A percentile compares a stretch with the other conserved stretches of the same genome.
Evolutionary conservation across 2,113 vertebrate genomes (phyloP).

Genomic region (Colinus virginianus): DNA sequence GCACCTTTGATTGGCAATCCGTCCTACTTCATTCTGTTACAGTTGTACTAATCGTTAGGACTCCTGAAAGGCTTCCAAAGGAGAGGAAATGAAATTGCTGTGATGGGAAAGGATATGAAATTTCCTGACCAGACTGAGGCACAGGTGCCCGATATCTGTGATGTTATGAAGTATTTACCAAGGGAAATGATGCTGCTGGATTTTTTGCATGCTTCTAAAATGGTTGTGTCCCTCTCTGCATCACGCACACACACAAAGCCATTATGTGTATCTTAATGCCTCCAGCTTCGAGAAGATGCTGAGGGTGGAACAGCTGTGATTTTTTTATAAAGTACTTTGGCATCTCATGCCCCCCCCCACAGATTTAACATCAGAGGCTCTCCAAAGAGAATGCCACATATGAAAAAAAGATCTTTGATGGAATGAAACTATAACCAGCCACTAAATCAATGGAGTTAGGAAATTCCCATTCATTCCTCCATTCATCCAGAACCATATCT

Average conservation of each 20-base stretch:
- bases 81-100: conserved; percentile 82
- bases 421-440: conserved; percentile 69
- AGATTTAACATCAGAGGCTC: conserved; percentile 58
- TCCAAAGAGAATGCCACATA: conserved; percentile 66
- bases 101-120: conserved; percentile 87
- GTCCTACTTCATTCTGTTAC: not conserved
- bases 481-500: conserved; percentile 68
- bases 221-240: not conserved
- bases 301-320: conserved; percentile 86
- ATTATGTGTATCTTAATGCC: conserved; percentile 76
- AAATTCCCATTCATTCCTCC: conserved; percentile 69
- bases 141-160: conserved; percentile 84
- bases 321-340: conserved; percentile 75
- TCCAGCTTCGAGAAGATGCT: conserved; percentile 76
- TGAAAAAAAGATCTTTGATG: conserved; percentile 75
- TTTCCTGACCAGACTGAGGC: conserved; percentile 85
- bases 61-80: conserved; percentile 78
- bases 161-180: conserved; percentile 83
- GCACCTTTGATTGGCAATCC: conserved; percentile 52
- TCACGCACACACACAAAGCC: not conserved
- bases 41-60: conserved; percentile 76
- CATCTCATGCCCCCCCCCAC: conserved; percentile 71
- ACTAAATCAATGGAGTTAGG: conserved; percentile 69
- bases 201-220: conserved; percentile 69
- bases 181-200: conserved; percentile 65